phyloP scores from a whole-genome alignment of 2,888 invertebrate species.

The Apamea crenata region DNA sequence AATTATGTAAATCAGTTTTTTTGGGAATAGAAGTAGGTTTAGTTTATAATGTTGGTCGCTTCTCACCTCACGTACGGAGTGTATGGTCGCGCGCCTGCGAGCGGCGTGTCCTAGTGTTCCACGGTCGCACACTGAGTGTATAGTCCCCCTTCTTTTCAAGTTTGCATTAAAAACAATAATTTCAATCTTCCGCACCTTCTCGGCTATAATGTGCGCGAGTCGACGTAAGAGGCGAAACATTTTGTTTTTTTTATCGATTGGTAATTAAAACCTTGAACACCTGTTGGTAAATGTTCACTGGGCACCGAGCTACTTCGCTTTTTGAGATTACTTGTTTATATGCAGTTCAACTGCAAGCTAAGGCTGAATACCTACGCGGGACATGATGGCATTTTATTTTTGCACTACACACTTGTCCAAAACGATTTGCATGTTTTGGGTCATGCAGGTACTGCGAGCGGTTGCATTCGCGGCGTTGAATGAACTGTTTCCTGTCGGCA shows the following conservation, averaged over 20 bases:
- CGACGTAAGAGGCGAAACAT: slow-evolving; percentile 82
- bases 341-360: slow-evolving; percentile 45
- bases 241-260: slow-evolving; percentile 40
- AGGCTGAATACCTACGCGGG: slow-evolving; percentile 77
- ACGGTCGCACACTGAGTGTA: slow-evolving; percentile 79
- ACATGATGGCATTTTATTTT: slow-evolving; percentile 68
- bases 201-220: slow-evolving; percentile 75
- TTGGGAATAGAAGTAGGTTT: slow-evolving; percentile 1
- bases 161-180: slow-evolving; percentile 78
- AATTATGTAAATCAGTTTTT: slow-evolving; percentile 46
- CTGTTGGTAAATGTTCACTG: slow-evolving; percentile 23
- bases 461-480: slow-evolving; percentile 47
- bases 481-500: slow-evolving; percentile 64
- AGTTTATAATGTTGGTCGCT: slow-evolving; percentile 10
- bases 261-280: slow-evolving; percentile 40
- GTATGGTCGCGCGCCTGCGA: slow-evolving; percentile 80
- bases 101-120: slow-evolving; percentile 66
- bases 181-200: slow-evolving; percentile 79
- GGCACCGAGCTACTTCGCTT: slow-evolving; percentile 19
- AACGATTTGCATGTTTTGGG: slow-evolving; percentile 45
- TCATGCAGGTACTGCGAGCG: slow-evolving; percentile 46
- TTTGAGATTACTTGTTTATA: slow-evolving; percentile 31
- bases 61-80: slow-evolving; percentile 85
- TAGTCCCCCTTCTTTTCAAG: slow-evolving; percentile 77
- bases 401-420: slow-evolving; percentile 53